Evolutionary conservation across 1,140 invertebrate genomes (phyloP), one percentile per base, ranked within the genome.

Genomic region (Drosophila arizonae): DNA sequence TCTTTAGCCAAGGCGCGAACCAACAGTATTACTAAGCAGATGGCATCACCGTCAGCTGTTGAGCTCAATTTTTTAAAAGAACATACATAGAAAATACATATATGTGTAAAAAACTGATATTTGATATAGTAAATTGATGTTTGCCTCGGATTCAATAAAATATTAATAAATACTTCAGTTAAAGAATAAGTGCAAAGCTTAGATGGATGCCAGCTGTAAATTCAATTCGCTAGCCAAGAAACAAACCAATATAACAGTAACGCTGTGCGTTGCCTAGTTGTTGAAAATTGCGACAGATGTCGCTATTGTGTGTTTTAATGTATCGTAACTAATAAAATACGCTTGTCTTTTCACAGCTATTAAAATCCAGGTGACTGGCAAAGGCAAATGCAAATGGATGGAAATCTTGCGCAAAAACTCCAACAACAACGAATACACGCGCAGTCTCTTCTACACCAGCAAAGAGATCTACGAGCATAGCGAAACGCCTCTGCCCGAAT

Each of bases 301-400:
- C 52, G 30, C 0, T 10, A 13, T 17, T 30, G 9, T 9, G 46
- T n/a, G 3, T 15, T 6, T 36, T 10, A 45, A 51, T 41, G 51
- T 55, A n/a, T n/a, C 24, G 33, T 11, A 17, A 15, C 6, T 6
- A 2, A 36, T 50, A 10, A 28, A 48, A 28, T 15, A 6, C 11
- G 28, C 0, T 4, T 28, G 2, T 30, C 3, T 36, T 11, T 1
- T 82, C 63, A 6, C 50, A 91, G 90, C 90, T 0, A 86, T 91
- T 1, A 91, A 91, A 74, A 77, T 91, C 13, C 88, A 91, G 77
- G 87, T 91, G 4, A 90, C 79, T n/a, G 90, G 90, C 36, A 90
- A 91, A 33, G 90, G 90, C 0, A 91, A 91, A 69, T 91, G 90
- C 76, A 90, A 90, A 58, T 91, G 90, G 90, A 88, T 88, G 48